Conservation (phyloP, 2,888 invertebrate species). For the Lysandra coridon region DNA sequence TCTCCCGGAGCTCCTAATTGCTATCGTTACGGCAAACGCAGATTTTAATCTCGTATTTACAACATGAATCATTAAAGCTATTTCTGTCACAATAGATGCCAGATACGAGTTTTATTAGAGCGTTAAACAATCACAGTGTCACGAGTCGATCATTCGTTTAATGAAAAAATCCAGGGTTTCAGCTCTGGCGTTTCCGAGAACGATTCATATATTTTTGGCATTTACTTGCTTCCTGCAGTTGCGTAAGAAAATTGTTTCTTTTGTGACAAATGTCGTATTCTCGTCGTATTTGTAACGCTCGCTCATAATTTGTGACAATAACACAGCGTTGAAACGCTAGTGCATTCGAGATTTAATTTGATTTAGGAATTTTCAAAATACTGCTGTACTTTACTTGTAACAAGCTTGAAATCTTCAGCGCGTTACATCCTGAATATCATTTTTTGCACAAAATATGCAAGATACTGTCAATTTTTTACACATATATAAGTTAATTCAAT, state of each 20-base stretch:
- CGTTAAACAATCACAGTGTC: conserved; percentile 24
- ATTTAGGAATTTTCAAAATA: neutral
- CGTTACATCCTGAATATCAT: neutral
- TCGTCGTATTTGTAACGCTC: neutral
- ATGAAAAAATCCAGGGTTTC: conserved; percentile 15
- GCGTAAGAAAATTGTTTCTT: conserved; percentile 7
- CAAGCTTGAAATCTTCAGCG: neutral
- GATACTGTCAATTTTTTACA: neutral
- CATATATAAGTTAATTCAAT: neutral
- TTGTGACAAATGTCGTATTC: neutral
- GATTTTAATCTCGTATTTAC: conserved; percentile 3
- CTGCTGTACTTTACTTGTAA: neutral
- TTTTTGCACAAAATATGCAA: no score
- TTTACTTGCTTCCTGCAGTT: conserved; percentile 22
- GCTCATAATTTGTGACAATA: neutral
- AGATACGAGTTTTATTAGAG: conserved; percentile 26
- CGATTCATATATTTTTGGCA: conserved; percentile 24
- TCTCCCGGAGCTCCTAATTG: neutral
- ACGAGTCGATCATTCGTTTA: conserved; percentile 15
- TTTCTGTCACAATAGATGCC: conserved; percentile 21
- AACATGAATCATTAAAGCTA: conserved; percentile 20
- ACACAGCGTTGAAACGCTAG: neutral
- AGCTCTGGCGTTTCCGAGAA: conserved; percentile 16
- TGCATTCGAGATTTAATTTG: neutral
- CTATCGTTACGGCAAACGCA: neutral